These are phyloP conservation scores for Molanna angustata DNA, from an alignment of 2,888 invertebrate species.

Conservation along the genomic window DNA sequence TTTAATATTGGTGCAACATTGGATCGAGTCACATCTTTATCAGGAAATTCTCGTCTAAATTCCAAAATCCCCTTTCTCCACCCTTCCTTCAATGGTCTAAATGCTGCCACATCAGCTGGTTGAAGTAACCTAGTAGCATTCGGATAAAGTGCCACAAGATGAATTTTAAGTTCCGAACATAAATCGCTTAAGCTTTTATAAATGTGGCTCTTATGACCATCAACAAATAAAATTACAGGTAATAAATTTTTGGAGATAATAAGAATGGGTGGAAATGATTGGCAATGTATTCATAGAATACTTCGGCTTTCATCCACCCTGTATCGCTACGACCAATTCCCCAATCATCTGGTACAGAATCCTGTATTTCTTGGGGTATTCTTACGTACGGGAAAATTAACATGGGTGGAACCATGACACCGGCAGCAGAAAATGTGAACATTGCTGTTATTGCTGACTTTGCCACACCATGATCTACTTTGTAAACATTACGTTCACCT, in stretches of 20 bases:
- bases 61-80: slow-evolving; percentile 4
- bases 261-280: slow-evolving; percentile 5
- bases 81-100: slow-evolving; percentile 6
- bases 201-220: slow-evolving; percentile 5
- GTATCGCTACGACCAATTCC: slow-evolving; percentile 6
- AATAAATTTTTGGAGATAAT: background rate
- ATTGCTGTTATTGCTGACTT: slow-evolving; percentile 4
- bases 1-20: slow-evolving; percentile 6
- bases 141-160: background rate
- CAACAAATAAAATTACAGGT: slow-evolving; percentile 4
- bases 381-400: slow-evolving; percentile 5
- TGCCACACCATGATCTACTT: slow-evolving; percentile 4
- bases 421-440: slow-evolving; percentile 3
- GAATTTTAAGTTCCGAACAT: slow-evolving; percentile 4
- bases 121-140: slow-evolving; percentile 4
- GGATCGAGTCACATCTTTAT: slow-evolving; percentile 4
- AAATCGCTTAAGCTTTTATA: background rate
- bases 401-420: slow-evolving; percentile 5
- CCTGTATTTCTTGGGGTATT: slow-evolving; percentile 4
- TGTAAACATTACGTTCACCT: slow-evolving; percentile 3
- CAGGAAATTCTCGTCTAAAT: slow-evolving; percentile 3
- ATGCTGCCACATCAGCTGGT: slow-evolving; percentile 4
- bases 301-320: slow-evolving; percentile 6
- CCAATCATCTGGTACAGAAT: slow-evolving; percentile 7
- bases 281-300: slow-evolving; percentile 5